Conservation (phyloP, 2,797 vertebrate species). For the Tokudaia tokunoshimensis region DNA sequence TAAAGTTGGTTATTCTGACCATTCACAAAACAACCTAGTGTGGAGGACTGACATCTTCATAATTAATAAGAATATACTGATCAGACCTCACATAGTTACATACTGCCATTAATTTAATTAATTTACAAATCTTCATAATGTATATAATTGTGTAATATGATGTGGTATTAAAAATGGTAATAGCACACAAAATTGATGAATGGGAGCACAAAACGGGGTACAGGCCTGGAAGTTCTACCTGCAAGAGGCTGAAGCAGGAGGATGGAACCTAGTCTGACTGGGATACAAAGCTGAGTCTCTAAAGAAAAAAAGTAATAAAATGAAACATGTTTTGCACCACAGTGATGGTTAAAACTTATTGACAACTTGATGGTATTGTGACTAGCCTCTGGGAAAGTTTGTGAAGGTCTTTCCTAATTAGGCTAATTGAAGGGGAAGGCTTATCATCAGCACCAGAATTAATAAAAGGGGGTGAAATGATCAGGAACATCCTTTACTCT, state of each 20-base stretch:
- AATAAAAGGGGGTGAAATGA: not conserved
- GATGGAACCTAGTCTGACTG: not conserved
- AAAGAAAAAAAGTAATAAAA: not conserved
- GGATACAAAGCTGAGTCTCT: not conserved
- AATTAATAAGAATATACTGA: not conserved
- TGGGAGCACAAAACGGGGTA: too few relatives aligned
- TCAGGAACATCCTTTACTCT: not conserved
- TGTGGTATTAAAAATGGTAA: not conserved
- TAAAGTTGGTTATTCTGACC: not conserved
- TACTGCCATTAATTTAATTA: not conserved
- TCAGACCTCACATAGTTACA: not conserved
- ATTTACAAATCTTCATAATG: not conserved
- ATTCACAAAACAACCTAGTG: not conserved
- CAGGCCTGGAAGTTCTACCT: not conserved
- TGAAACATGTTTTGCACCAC: not conserved
- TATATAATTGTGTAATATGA: not conserved
- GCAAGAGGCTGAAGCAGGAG: not conserved
- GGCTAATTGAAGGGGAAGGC: not conserved
- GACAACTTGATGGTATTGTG: not conserved
- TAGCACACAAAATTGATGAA: not conserved
- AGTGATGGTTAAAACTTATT: not conserved
- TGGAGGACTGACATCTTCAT: not conserved
- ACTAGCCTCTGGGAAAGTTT: not conserved
- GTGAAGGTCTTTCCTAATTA: not conserved
- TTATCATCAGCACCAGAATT: not conserved